phyloP scores from a whole-genome alignment of 2,113 vertebrate species.

The Oriolus oriolus region DNA sequence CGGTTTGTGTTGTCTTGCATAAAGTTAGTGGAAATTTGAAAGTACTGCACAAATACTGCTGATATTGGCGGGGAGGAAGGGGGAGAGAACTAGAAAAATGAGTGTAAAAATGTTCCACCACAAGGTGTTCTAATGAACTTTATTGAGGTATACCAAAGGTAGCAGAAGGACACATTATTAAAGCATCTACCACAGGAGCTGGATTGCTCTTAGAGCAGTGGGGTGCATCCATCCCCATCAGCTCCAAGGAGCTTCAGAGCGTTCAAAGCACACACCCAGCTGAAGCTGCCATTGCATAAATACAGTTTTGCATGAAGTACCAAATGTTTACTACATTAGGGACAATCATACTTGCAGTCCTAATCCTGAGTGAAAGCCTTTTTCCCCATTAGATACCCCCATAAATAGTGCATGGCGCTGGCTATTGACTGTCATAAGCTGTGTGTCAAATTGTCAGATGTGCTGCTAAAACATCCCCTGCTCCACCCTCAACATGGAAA shows the following conservation, averaged over 20 bases:
- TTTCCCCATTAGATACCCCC: conserved; percentile 9
- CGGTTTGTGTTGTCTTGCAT: neutral
- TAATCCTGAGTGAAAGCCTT: neutral
- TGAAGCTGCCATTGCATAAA: conserved; percentile 44
- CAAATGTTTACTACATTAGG: neutral
- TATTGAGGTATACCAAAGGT: neutral
- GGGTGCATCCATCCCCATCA: neutral
- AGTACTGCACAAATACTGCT: neutral
- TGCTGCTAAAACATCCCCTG: neutral
- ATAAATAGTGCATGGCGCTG: conserved; percentile 48
- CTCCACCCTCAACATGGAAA: neutral
- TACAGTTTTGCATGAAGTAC: neutral
- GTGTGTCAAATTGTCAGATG: conserved; percentile 1
- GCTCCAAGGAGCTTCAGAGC: neutral
- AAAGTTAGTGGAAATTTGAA: neutral
- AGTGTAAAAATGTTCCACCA: neutral
- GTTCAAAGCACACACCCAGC: neutral
- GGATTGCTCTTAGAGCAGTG: neutral
- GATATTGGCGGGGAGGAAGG: neutral
- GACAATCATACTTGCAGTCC: neutral
- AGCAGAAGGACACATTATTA: neutral
- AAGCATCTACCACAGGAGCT: neutral
- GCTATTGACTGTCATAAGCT: conserved; percentile 9
- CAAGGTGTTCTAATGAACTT: neutral
- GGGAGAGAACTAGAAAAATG: neutral